Evolutionary conservation across 1,140 invertebrate species (phyloP), one percentile per base, ranked within the genome.

Genomic region (Cherax quadricarinatus): DNA sequence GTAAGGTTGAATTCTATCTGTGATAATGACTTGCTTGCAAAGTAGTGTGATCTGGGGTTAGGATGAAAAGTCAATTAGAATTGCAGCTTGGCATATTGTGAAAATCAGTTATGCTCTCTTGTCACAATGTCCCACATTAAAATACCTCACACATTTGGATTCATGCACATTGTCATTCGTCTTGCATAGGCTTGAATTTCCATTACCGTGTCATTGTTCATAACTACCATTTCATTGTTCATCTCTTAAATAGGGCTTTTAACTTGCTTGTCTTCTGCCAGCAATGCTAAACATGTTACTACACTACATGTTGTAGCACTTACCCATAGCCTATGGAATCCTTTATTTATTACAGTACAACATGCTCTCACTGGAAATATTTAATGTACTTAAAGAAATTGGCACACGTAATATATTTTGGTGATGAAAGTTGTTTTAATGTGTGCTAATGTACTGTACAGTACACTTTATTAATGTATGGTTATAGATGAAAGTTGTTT

Each of bases 21-120:
- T 88, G 86, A 88, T 88, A 88, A 73, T 80, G 73, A 49, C 86
- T 49, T 88, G 75, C 75, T 88, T 88, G 78, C 86, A 88, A 41
- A 88, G 48, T 80, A 60, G 24, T 75, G 70, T 75, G 21, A 75
- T 30, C 70, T 30, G 70, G 70, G 70, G n/a, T 75, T n/a, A 30
- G 9, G 21, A 75, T 75, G 30, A 75, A 30, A 30, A 75, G 21
- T 75, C 24, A 75, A 75, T 21, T 21, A 30, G 9, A 75, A 75
- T 75, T 75, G 70, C 70, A 75, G 70, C 70, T 75, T 75, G n/a
- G n/a, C 70, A 75, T 75, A 21, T 75, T 75, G 70, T 75, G 70
- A 75, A 75, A 75, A 75, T 16, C 70, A 75, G 70, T 75, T 30
- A 30, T 75, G 70, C 70, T 75, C 70, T 75, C n/a, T 75, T 75